Percentiles rank a stretch among this genome's conserved stretches.
phyloP scores from a whole-genome alignment of 2,797 vertebrate genomes.

The Sebastes itinus region DNA sequence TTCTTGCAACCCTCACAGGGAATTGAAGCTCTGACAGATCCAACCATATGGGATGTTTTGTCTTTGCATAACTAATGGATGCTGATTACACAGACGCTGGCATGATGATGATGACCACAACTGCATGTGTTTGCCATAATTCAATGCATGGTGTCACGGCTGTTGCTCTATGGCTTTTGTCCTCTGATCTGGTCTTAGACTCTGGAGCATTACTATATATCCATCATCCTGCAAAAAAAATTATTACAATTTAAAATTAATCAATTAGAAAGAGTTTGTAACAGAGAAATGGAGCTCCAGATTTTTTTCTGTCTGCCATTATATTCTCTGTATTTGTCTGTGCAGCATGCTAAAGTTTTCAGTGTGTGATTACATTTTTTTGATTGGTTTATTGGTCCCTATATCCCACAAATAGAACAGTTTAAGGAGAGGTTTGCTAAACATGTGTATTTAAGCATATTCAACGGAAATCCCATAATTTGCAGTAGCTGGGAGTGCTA shows the following conservation, averaged over 20 bases:
- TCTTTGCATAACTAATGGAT: constrained; percentile 21
- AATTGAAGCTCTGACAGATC: constrained; percentile 5
- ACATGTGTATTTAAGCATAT: background rate
- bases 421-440: background rate
- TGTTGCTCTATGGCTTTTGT: constrained; percentile 32
- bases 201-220: constrained; percentile 12
- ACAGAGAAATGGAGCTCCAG: background rate
- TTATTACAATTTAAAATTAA: background rate
- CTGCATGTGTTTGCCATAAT: constrained; percentile 45
- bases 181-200: constrained; percentile 3
- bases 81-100: constrained; percentile 68
- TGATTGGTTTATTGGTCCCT: background rate
- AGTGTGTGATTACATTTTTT: background rate
- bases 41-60: background rate
- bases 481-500: background rate
- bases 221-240: constrained; percentile 2
- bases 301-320: constrained; percentile 5
- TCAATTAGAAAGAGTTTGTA: background rate
- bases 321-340: constrained; percentile 24
- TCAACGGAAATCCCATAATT: background rate
- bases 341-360: constrained; percentile 30
- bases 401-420: background rate
- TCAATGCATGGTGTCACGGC: constrained; percentile 42
- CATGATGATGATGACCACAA: constrained; percentile 42
- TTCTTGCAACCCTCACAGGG: background rate